A percentile compares a stretch with the other conserved stretches of the same genome.
These are phyloP conservation scores for Ophioderma brevispina DNA, from an alignment of 35 echinoderm and acorn worm species.

Conservation along the genomic window DNA sequence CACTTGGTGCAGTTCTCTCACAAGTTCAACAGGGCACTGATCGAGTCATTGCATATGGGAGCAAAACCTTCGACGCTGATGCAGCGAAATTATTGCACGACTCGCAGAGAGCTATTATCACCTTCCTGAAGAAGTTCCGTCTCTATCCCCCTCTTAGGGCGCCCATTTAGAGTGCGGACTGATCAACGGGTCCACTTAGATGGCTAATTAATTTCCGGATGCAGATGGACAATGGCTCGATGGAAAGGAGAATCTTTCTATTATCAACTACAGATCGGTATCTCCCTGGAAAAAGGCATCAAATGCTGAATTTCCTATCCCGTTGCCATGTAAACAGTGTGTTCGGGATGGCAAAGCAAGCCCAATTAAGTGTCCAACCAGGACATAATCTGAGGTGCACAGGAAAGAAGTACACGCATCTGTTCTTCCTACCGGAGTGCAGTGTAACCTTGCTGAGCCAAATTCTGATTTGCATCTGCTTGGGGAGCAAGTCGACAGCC, in stretches of 20 bases:
- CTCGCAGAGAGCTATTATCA: slow-evolving; percentile 41
- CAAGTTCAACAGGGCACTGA: slow-evolving; percentile 62
- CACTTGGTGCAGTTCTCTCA: slow-evolving; percentile 55
- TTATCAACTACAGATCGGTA: slow-evolving; percentile 25
- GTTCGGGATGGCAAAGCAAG: neutral
- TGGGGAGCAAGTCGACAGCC: neutral
- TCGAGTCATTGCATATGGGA: slow-evolving; percentile 48
- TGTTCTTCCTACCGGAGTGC: too few relatives aligned
- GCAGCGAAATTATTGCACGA: slow-evolving; percentile 41
- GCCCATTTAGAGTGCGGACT: slow-evolving; percentile 16
- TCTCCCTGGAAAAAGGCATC: slow-evolving; percentile 21
- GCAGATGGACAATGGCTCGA: slow-evolving; percentile 49
- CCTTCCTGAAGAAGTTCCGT: slow-evolving; percentile 33
- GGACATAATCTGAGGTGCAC: neutral
- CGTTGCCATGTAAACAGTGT: slow-evolving; percentile 29
- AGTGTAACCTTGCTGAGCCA: neutral
- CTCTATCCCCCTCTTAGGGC: slow-evolving; percentile 51
- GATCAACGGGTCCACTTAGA: slow-evolving; percentile 44
- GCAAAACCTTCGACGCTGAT: slow-evolving; percentile 21
- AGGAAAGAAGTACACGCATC: too few relatives aligned
- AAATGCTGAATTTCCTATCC: slow-evolving; percentile 51
- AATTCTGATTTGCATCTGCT: neutral
- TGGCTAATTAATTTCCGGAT: slow-evolving; percentile 40
- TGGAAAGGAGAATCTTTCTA: slow-evolving; percentile 22
- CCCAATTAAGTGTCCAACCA: neutral